Evolutionary conservation across 2,797 vertebrate genomes (phyloP), one percentile per base, ranked within the genome.

Genomic region (Furcifer pardalis): DNA sequence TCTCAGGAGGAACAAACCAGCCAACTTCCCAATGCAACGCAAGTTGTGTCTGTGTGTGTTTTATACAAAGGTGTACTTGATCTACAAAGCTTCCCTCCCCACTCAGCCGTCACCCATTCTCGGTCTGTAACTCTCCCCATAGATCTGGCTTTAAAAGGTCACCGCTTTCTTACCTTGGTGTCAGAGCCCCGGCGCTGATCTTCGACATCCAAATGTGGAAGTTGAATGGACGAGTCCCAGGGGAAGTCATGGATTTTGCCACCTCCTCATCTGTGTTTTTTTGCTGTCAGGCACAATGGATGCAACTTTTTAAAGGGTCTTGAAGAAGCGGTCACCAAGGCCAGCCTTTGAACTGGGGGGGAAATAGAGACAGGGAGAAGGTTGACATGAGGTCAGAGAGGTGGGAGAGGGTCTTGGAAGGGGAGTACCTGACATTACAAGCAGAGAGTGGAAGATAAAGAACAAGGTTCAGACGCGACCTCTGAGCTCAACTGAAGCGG

Each of bases 141-240:
- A 0, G 65, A 17, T 23, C 65, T 0, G 6, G 10, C 0, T n/a
- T n/a, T 0, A 8, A 37, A 73, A 86, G 30, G 59, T n/a, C 42
- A 32, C 5, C 52, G 10, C 52, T 56, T 56, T 49, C 90, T 94
- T 95, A 96, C 95, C 95, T 95, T 44, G 25, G 80, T 17, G 37
- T 90, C 79, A 23, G 30, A 32, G 83, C 35, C 79, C 74, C 0
- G 0, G 87, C 59, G 10, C 59, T 9, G 44, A 56, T 15, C 59
- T 2, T 72, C 76, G 82, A 25, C 7, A 4, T 83, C 89, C 32
- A 6, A 71, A 72, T 65, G 27, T 83, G 13, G 37, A 7, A 0
- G 62, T 84, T 37, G 44, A 42, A n/a, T 8, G 56, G 84, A 40
- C 35, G 79, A 71, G 91, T 63, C 86, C 65, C 9, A 5, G 15